Base-by-base conservation (phyloP, 2,113 vertebrate genomes). In the Sprattus sprattus region DNA sequence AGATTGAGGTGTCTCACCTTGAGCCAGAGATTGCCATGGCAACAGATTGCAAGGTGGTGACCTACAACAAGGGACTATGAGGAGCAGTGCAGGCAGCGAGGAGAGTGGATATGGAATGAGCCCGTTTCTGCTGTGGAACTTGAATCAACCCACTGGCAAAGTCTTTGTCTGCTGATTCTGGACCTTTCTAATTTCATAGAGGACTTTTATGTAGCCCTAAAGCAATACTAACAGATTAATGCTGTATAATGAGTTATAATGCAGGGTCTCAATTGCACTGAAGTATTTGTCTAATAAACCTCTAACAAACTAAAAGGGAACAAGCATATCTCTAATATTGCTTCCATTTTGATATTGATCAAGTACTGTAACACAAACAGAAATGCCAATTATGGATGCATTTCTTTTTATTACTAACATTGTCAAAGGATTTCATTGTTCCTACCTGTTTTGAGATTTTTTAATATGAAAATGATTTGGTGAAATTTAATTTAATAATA, bases 11-110 rank as follows among this genome's bases (percentile, higher is more conserved):
- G 0, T 95, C 96, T 89, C 94, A 92, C 83, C 93, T 99, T 91
- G 98, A 99, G 95, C 98, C 98, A 0, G 98, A 99, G 92, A 99
- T 99, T 0, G 95, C 96, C 84, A 93, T 87, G 95, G 96, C 97
- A 94, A 99, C 98, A 1, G 92, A 94, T 94, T 96, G 96, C 90
- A 95, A 96, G 93, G 95, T 96, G n/a, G 95, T 99, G 90, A 94
- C 97, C 92, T 99, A 99, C 95, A 99, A 99, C 91, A 99, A 99
- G 91, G 98, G 98, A 28, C 91, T 99, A 94, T 99, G 92, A 95
- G 92, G 89, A 88, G 90, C 80, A 44, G 54, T n/a, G 60, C 32
- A 47, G 47, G 45, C 82, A 20, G 45, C 15, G 32, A 78, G 10
- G 4, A 32, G 32, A 39, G 13, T 78, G 71, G 2, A 32, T 15